Percentiles rank a stretch among this genome's conserved stretches.
Evolutionary conservation across 2,113 vertebrate species (phyloP).

Genomic region (Oplegnathus fasciatus): DNA sequence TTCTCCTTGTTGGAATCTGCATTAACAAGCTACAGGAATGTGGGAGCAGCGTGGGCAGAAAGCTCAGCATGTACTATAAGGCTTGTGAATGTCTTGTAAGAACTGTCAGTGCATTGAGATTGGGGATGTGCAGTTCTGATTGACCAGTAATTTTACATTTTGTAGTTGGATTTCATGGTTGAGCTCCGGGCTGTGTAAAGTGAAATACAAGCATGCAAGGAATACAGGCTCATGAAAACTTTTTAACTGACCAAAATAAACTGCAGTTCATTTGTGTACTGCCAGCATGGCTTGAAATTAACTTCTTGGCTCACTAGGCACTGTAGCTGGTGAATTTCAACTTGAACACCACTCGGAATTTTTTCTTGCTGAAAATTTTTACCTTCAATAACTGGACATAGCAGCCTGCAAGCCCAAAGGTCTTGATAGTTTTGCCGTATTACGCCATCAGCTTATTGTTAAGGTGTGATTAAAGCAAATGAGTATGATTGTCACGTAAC

Average conservation of each 20-base stretch:
- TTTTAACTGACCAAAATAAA: constrained; percentile 64
- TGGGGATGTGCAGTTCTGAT: constrained; percentile 58
- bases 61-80: constrained; percentile 39
- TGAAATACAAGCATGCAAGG: constrained; percentile 49
- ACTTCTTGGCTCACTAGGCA: constrained; percentile 65
- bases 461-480: background rate
- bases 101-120: constrained; percentile 41
- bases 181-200: constrained; percentile 53
- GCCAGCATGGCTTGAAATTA: constrained; percentile 69
- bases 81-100: constrained; percentile 59
- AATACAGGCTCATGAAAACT: constrained; percentile 61
- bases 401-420: background rate
- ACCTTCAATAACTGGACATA: constrained; percentile 29
- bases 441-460: background rate
- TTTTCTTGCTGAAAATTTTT: constrained; percentile 15
- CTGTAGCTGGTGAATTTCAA: constrained; percentile 46
- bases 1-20: constrained; percentile 65
- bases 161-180: constrained; percentile 59
- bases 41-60: constrained; percentile 61
- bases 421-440: background rate
- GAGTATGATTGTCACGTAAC: background rate
- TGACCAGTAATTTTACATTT: constrained; percentile 72
- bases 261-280: constrained; percentile 66
- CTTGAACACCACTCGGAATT: constrained; percentile 23
- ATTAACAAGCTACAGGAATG: constrained; percentile 65